Evolutionary conservation across 2,113 vertebrate genomes (phyloP).

Genomic region (Mirounga angustirostris): DNA sequence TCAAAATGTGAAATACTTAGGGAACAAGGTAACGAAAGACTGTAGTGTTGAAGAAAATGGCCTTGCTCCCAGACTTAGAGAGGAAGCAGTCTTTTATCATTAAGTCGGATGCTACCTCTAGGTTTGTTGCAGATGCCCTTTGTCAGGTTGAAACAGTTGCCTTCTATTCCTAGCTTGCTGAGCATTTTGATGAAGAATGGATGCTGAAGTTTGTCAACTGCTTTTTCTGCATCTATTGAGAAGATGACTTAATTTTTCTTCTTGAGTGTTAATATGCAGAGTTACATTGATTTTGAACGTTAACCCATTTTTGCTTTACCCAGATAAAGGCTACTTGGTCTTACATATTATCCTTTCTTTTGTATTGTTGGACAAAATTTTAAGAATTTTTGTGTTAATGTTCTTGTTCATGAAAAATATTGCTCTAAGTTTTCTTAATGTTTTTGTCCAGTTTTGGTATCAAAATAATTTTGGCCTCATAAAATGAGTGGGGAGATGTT

Average conservation of each 20-base stretch:
- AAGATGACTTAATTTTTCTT: neutral
- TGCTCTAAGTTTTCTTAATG: neutral
- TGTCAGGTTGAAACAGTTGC: neutral
- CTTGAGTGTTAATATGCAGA: neutral
- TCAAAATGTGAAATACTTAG: neutral
- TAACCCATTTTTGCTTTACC: neutral
- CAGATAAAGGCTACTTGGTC: neutral
- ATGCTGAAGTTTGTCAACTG: neutral
- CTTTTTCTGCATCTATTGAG: neutral
- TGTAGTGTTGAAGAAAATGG: neutral
- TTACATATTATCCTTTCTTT: neutral
- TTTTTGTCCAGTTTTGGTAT: slow-evolving; percentile 18
- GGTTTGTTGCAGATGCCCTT: neutral
- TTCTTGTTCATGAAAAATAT: slow-evolving; percentile 19
- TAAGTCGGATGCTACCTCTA: neutral
- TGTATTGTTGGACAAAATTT: neutral
- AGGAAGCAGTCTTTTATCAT: neutral
- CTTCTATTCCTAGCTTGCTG: neutral
- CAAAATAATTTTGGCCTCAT: neutral
- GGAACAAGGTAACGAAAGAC: neutral
- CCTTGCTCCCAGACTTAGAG: neutral
- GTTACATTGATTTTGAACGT: slow-evolving; percentile 10
- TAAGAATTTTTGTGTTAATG: neutral
- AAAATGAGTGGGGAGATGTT: neutral
- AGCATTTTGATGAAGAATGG: neutral